These are phyloP conservation scores for Eucidaris tribuloides DNA, from an alignment of 35 echinoderm and acorn worm species.

Conservation along the genomic window DNA sequence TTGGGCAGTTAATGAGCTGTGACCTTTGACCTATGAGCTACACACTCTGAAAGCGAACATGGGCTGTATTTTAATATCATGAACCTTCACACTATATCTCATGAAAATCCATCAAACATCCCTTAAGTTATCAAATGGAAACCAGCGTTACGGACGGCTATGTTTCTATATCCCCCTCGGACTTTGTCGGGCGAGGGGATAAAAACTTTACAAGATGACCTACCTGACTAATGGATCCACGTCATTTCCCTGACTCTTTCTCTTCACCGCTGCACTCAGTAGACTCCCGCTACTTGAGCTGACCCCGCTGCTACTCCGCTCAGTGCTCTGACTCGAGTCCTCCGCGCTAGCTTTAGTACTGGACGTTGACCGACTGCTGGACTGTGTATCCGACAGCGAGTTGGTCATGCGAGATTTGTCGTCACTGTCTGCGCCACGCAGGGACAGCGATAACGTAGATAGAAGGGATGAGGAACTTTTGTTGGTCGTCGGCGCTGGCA, in stretches of 20 bases:
- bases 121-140: too few relatives aligned
- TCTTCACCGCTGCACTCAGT: constrained; percentile 17
- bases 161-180: too few relatives aligned
- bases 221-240: constrained; percentile 38
- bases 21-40: too few relatives aligned
- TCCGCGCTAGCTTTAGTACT: background rate
- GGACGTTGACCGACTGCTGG: background rate
- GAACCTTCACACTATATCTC: too few relatives aligned
- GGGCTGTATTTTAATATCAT: too few relatives aligned
- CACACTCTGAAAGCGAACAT: too few relatives aligned
- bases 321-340: background rate
- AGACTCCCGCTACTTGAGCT: background rate
- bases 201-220: background rate
- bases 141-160: too few relatives aligned
- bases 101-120: too few relatives aligned
- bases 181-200: too few relatives aligned
- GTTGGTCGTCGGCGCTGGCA: constrained; percentile 18
- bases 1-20: too few relatives aligned
- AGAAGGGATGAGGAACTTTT: background rate
- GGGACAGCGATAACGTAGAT: background rate
- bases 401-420: constrained; percentile 16
- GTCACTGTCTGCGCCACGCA: background rate
- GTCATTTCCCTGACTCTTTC: constrained; percentile 46
- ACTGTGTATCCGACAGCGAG: constrained; percentile 13
- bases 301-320: background rate